These are phyloP conservation scores for Sarcophaga peregrina DNA, from an alignment of 1,140 invertebrate genomes.

Conservation along the genomic window DNA sequence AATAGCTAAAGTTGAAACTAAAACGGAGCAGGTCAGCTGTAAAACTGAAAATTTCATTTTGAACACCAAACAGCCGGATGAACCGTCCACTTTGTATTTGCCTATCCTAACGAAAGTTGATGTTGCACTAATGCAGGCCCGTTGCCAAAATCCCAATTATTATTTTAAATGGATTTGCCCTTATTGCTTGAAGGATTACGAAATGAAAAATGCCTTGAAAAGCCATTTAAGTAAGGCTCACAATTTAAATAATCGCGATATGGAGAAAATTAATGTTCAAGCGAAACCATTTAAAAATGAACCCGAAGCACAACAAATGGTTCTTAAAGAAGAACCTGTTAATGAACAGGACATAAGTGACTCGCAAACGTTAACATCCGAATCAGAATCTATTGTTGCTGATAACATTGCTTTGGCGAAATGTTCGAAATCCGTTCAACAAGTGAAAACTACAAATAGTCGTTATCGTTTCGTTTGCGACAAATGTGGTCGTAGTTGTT, in stretches of 20 bases:
- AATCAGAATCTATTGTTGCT: neutral
- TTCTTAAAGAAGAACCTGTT: neutral
- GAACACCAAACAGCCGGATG: neutral
- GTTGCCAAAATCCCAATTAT: constrained; percentile 43
- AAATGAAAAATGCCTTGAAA: constrained; percentile 8
- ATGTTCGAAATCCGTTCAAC: neutral
- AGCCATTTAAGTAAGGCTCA: constrained; percentile 32
- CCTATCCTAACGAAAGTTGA: neutral
- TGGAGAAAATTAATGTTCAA: constrained; percentile 35
- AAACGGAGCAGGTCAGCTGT: constrained; percentile 4
- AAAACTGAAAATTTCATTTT: constrained; percentile 11
- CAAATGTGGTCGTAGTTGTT: constrained; percentile 43
- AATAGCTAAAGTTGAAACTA: constrained; percentile 47
- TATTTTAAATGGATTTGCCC: constrained; percentile 34
- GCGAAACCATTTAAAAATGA: neutral
- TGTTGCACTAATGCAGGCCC: neutral
- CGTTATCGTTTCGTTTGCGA: constrained; percentile 35
- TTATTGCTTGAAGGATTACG: constrained; percentile 35
- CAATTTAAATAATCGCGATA: neutral
- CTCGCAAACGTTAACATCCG: neutral
- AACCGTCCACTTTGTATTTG: constrained; percentile 4
- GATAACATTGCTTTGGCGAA: neutral
- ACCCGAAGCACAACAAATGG: neutral
- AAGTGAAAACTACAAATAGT: neutral
- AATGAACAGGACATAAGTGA: neutral